Evolutionary conservation across 2,113 vertebrate species (phyloP).

Genomic region (Riparia riparia): DNA sequence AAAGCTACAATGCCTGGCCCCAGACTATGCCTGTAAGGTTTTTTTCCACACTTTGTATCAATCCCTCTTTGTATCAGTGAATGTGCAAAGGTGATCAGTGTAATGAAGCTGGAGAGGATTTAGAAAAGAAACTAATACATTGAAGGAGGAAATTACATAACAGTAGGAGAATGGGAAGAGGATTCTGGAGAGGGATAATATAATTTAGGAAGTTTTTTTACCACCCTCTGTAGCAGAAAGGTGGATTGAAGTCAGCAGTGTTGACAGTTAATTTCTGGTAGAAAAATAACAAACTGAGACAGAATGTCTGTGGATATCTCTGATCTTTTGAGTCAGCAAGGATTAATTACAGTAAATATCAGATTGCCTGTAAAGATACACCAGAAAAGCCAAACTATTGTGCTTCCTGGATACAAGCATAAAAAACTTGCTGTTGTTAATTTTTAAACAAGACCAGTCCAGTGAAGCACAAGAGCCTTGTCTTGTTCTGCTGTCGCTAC

Average conservation of each 20-base stretch:
- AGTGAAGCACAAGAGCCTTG: not conserved
- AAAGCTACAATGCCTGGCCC: not conserved
- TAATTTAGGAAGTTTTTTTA: not conserved
- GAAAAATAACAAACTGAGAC: not conserved
- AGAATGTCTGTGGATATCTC: not conserved
- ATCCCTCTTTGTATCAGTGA: not conserved
- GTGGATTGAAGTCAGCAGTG: not conserved
- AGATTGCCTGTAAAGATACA: constrained; percentile 5
- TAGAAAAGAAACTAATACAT: not conserved
- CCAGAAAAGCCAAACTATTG: not conserved
- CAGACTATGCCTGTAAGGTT: not conserved
- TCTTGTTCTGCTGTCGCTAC: not conserved
- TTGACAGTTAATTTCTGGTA: not conserved
- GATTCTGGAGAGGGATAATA: not conserved
- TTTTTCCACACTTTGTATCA: not conserved
- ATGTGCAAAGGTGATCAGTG: not conserved
- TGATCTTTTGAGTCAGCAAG: not conserved
- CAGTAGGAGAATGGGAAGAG: not conserved
- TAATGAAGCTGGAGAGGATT: not conserved
- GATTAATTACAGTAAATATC: constrained; percentile 30
- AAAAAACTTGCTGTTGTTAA: not conserved
- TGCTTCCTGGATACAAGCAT: not conserved
- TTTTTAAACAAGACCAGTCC: not conserved
- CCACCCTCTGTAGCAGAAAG: not conserved
- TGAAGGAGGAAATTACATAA: not conserved